These are phyloP conservation scores for Hyla sarda DNA, from an alignment of 2,113 vertebrate species.

Conservation along the genomic window DNA sequence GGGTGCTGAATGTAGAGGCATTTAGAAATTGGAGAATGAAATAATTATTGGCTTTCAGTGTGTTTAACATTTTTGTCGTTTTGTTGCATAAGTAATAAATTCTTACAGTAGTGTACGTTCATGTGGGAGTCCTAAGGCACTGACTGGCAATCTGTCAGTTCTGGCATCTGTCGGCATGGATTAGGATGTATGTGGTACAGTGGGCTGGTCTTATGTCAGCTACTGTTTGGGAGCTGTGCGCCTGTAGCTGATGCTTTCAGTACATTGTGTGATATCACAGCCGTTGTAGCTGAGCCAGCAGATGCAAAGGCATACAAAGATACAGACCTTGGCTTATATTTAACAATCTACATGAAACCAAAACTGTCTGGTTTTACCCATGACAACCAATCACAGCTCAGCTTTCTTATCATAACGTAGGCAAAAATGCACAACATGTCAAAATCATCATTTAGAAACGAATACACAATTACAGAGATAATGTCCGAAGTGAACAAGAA, in stretches of 20 bases:
- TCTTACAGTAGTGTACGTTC: neutral
- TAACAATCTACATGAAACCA: no score
- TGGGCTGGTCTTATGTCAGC: neutral
- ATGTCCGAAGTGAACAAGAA: no score
- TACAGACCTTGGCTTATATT: no score
- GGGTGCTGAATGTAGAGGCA: neutral
- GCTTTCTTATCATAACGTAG: no score
- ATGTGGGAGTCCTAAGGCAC: neutral
- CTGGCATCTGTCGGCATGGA: neutral
- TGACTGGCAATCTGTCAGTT: neutral
- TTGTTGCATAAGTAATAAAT: neutral
- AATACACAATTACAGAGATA: no score
- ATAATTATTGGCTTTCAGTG: neutral
- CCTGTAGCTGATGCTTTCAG: neutral
- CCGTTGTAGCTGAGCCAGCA: no score
- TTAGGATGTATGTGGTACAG: neutral
- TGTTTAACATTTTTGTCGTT: neutral
- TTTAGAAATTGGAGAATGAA: no score
- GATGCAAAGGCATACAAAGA: no score
- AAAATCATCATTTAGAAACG: no score
- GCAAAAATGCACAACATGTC: no score
- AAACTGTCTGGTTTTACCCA: no score
- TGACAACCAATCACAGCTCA: no score
- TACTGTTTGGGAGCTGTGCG: neutral
- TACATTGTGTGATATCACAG: neutral